Conservation (phyloP, 2,888 invertebrate species). For the Machimus atricapillus region DNA sequence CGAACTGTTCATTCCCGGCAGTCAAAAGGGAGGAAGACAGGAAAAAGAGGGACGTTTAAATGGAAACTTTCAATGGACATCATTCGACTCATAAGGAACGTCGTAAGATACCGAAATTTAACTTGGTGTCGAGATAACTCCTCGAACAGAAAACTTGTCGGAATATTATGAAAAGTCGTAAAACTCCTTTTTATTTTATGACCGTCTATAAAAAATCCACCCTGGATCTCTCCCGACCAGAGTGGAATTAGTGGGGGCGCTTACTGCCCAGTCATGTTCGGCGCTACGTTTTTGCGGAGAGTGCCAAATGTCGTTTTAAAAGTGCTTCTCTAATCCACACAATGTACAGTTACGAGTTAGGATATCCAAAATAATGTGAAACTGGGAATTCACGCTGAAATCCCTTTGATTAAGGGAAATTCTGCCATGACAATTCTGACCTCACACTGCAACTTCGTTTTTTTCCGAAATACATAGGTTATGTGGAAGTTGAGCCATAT, state of each 20-base stretch:
- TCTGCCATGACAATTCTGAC: neutral
- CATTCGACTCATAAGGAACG: slow-evolving; percentile 25
- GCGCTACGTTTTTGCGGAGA: neutral
- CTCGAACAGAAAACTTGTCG: slow-evolving; percentile 6
- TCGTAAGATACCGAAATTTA: slow-evolving; percentile 7
- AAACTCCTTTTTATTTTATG: slow-evolving; percentile 35
- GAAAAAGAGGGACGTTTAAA: neutral
- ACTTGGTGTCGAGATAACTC: slow-evolving; percentile 35
- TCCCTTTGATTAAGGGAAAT: neutral
- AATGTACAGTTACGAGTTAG: neutral
- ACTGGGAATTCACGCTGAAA: neutral
- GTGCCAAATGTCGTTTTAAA: neutral
- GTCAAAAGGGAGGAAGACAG: neutral
- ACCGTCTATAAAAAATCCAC: slow-evolving; percentile 12
- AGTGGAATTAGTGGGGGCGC: neutral
- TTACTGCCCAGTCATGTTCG: neutral
- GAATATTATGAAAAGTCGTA: slow-evolving; percentile 35
- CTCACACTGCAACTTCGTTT: neutral
- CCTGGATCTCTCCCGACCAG: neutral
- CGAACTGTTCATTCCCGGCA: neutral
- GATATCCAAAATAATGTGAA: neutral
- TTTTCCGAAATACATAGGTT: neutral
- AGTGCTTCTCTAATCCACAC: neutral
- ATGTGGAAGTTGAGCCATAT: no score
- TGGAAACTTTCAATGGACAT: slow-evolving; percentile 39